Evolutionary conservation across 2,113 vertebrate genomes (phyloP).

Genomic region (Serilophus lunatus): DNA sequence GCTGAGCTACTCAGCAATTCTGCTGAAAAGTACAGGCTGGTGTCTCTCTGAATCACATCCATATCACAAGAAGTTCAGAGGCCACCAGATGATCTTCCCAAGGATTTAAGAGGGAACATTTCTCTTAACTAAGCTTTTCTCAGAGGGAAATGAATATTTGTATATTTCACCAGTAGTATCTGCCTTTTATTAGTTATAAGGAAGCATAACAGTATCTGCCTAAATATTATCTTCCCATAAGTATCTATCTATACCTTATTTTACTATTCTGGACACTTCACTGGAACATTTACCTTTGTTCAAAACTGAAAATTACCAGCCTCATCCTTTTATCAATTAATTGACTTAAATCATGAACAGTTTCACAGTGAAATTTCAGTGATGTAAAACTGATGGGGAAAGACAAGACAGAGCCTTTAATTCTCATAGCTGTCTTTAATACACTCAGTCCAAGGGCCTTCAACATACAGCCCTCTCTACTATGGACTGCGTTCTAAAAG

Average conservation of each 20-base stretch:
- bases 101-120: neutral
- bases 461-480: neutral
- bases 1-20: slow-evolving; percentile 1
- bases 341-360: neutral
- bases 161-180: neutral
- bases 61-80: neutral
- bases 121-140: neutral
- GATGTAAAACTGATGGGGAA: neutral
- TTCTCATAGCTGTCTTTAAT: neutral
- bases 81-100: neutral
- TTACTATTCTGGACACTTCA: neutral
- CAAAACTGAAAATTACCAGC: neutral
- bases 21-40: neutral
- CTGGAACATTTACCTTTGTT: neutral
- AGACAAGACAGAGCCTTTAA: neutral
- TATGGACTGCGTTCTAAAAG: neutral
- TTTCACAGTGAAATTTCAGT: neutral
- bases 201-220: neutral
- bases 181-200: neutral
- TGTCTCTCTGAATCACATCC: neutral
- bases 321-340: neutral
- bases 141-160: neutral
- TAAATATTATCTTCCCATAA: neutral
- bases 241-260: neutral
- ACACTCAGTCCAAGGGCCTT: neutral